These are phyloP conservation scores for Calliphora vicina DNA, from an alignment of 1,140 invertebrate genomes.

Conservation along the genomic window DNA sequence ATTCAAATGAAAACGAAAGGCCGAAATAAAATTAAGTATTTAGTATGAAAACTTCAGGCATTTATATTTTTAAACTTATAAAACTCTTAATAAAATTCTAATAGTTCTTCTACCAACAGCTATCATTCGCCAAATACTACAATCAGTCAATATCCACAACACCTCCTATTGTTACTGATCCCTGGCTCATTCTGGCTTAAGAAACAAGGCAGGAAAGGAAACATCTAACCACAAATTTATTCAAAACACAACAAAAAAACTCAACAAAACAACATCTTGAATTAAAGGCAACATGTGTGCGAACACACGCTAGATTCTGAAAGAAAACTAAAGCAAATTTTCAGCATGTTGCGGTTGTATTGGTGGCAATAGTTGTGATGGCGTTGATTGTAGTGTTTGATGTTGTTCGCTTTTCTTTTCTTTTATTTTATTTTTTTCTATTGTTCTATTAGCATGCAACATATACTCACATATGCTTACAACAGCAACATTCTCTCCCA, in stretches of 20 bases:
- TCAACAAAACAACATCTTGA: not conserved
- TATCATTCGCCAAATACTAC: too few species aligned
- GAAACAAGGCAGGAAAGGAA: not conserved
- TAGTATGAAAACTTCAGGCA: too few species aligned
- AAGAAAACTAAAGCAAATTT: not conserved
- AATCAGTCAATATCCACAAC: too few species aligned
- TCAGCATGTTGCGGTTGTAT: not conserved
- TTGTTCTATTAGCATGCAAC: not conserved
- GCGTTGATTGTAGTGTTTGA: not conserved
- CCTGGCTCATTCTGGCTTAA: not conserved
- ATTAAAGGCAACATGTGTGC: not conserved
- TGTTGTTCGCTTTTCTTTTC: not conserved
- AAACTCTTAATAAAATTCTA: too few species aligned
- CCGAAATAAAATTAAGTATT: too few species aligned
- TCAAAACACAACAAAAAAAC: not conserved
- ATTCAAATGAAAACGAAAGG: too few species aligned
- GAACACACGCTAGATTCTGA: not conserved
- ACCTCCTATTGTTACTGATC: too few species aligned
- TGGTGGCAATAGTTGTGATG: not conserved
- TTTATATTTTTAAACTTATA: too few species aligned
- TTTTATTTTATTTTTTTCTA: not conserved
- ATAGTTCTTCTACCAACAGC: too few species aligned
- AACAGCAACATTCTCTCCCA: not conserved
- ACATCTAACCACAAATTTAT: not conserved
- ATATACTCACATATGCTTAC: not conserved